phyloP scores from a whole-genome alignment of 2,113 vertebrate species.

The Numida meleagris region DNA sequence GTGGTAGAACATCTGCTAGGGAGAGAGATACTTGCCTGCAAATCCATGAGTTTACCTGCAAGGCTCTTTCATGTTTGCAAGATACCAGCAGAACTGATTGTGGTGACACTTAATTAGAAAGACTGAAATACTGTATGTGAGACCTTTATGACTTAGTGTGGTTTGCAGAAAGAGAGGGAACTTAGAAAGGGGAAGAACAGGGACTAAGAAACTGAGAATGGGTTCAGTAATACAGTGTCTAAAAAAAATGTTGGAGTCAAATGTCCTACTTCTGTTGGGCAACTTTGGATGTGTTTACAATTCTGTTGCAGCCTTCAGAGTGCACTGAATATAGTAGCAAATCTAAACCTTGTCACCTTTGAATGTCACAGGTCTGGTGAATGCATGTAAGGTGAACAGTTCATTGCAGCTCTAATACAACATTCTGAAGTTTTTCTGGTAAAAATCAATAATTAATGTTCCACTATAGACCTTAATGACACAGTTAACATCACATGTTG shows the following conservation, averaged over 20 bases:
- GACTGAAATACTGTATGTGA: neutral
- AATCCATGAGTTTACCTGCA: neutral
- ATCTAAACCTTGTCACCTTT: slow-evolving; percentile 53
- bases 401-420: slow-evolving; percentile 38
- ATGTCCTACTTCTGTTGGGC: neutral
- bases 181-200: neutral
- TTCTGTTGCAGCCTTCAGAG: neutral
- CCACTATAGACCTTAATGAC: slow-evolving; percentile 60
- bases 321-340: neutral
- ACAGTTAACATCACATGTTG: slow-evolving; percentile 36
- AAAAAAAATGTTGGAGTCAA: neutral
- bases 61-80: neutral
- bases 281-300: neutral
- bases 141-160: neutral
- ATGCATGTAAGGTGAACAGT: slow-evolving; percentile 58
- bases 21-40: neutral
- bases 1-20: neutral
- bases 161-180: neutral
- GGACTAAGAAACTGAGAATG: neutral
- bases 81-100: neutral
- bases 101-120: neutral
- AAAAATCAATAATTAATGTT: slow-evolving; percentile 70
- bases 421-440: slow-evolving; percentile 57
- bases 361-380: slow-evolving; percentile 47
- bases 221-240: neutral